These are phyloP conservation scores for Drosophila novamexicana DNA, from an alignment of 1,140 invertebrate genomes.

Conservation along the genomic window DNA sequence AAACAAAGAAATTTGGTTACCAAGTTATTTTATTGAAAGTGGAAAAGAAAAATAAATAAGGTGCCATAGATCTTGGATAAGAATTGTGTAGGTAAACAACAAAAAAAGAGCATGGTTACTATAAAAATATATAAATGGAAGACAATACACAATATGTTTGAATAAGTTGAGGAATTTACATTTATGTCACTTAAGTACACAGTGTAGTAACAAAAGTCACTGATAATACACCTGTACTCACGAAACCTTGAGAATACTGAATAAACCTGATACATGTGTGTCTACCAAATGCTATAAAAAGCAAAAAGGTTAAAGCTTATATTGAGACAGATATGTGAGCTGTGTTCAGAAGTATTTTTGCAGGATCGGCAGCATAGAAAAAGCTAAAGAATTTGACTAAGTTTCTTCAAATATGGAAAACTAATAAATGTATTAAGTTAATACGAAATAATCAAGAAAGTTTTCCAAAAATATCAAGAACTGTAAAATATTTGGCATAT, in stretches of 20 bases:
- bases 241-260: conserved; percentile 1
- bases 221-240: conserved; percentile 13
- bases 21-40: no score
- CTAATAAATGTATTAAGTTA: not conserved
- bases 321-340: no score
- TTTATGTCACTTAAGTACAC: conserved; percentile 3
- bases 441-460: no score
- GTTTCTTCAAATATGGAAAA: no score
- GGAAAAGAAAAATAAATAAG: no score
- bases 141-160: no score
- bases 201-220: conserved; percentile 4
- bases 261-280: not conserved
- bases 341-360: not conserved
- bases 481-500: not conserved
- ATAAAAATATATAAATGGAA: not conserved
- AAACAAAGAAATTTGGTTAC: not conserved
- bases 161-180: not conserved
- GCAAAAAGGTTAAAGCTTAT: not conserved
- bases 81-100: no score
- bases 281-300: not conserved
- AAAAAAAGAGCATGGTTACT: not conserved
- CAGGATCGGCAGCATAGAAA: no score
- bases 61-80: no score
- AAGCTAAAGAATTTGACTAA: no score
- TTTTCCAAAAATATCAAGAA: no score